These are phyloP conservation scores for Synanthedon tipuliformis DNA, from an alignment of 2,888 invertebrate species.

Conservation along the genomic window DNA sequence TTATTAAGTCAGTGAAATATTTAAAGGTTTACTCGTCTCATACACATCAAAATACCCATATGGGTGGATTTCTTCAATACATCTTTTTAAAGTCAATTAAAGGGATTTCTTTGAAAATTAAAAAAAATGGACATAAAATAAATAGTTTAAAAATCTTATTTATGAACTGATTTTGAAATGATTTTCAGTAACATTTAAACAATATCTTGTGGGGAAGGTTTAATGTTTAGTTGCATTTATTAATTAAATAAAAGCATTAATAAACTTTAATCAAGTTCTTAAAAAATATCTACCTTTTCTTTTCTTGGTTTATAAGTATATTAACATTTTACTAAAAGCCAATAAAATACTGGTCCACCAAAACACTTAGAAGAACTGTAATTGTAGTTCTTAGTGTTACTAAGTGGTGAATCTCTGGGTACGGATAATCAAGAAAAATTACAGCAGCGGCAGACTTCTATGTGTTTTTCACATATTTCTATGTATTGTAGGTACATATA, in stretches of 20 bases:
- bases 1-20: background rate
- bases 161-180: no score
- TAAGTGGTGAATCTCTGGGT: constrained; percentile 13
- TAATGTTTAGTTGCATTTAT: no score
- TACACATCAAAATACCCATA: no score
- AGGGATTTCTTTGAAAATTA: no score
- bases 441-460: constrained; percentile 9
- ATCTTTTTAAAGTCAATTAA: no score
- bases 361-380: constrained; percentile 15
- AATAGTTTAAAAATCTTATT: no score
- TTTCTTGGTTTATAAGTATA: background rate
- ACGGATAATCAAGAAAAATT: constrained; percentile 29
- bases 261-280: no score
- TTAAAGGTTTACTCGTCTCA: background rate
- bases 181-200: no score
- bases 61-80: no score
- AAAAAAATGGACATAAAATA: no score
- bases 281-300: background rate
- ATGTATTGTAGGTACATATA: background rate
- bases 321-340: constrained; percentile 13
- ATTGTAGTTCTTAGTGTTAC: constrained; percentile 9
- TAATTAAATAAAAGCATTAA: no score
- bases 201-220: no score
- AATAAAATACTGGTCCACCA: constrained; percentile 11
- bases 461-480: constrained; percentile 5